A percentile compares a stretch with the other conserved stretches of the same genome.
Conservation (phyloP, 1,140 invertebrate genomes). For the Plutomurus gul region DNA sequence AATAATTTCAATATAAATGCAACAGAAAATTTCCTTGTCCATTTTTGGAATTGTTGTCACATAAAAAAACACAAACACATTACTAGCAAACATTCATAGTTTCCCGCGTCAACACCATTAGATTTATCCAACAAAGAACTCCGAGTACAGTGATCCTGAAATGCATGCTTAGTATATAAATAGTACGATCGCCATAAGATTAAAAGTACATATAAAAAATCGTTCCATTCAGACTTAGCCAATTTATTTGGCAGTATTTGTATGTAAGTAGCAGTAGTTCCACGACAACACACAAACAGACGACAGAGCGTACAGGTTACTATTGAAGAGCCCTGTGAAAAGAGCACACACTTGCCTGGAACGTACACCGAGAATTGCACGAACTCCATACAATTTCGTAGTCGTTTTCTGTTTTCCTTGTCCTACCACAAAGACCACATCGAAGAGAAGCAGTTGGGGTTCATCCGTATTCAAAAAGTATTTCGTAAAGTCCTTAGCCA, state of each 20-base stretch:
- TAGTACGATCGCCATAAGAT: too few relatives aligned
- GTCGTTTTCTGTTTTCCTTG: slow-evolving; percentile 84
- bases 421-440: slow-evolving; percentile 87
- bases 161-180: too few relatives aligned
- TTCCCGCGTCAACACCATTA: too few relatives aligned
- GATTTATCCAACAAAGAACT: too few relatives aligned
- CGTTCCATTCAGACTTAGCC: background rate
- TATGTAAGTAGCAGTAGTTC: background rate
- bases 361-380: slow-evolving; percentile 87
- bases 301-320: background rate
- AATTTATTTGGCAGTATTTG: background rate
- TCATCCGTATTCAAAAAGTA: slow-evolving; percentile 57
- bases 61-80: too few relatives aligned
- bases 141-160: too few relatives aligned
- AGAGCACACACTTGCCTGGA: slow-evolving; percentile 69
- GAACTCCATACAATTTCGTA: slow-evolving; percentile 83
- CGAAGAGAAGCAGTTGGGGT: slow-evolving; percentile 73
- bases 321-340: background rate
- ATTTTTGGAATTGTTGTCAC: too few relatives aligned
- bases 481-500: slow-evolving; percentile 88
- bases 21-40: too few relatives aligned
- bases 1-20: too few relatives aligned
- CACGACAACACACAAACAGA: background rate
- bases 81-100: too few relatives aligned
- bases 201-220: too few relatives aligned